A percentile compares a stretch with the other conserved stretches of the same genome.
phyloP scores from a whole-genome alignment of 2,113 vertebrate genomes.

The Gnathonemus echidnorhynchus region DNA sequence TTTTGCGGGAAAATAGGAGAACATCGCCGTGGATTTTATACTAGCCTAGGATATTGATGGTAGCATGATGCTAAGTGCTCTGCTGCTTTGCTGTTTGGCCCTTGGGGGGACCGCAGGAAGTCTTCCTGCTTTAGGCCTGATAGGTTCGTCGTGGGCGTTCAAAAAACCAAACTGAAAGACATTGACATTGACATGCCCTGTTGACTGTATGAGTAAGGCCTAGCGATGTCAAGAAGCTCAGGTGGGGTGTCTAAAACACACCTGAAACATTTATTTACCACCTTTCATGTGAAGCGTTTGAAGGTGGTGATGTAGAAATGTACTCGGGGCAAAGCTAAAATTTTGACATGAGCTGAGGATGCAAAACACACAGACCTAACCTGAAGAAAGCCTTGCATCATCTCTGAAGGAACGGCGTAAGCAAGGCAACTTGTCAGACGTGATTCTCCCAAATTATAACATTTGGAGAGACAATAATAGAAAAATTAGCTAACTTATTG shows the following conservation, averaged over 20 bases:
- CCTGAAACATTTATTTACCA: conserved; percentile 25
- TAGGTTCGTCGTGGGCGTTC: conserved; percentile 34
- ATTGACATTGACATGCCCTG: neutral
- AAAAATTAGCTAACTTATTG: neutral
- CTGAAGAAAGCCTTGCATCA: neutral
- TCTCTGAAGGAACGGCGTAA: neutral
- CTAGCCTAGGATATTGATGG: conserved; percentile 49
- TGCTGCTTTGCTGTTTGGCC: conserved; percentile 37
- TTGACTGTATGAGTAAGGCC: neutral
- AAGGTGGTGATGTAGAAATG: conserved; percentile 49
- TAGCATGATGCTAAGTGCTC: conserved; percentile 40
- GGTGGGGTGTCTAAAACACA: conserved; percentile 24
- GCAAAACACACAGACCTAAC: neutral
- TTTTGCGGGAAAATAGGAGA: conserved; percentile 36
- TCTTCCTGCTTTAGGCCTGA: conserved; percentile 40
- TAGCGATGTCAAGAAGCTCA: neutral
- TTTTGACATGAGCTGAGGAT: conserved; percentile 30
- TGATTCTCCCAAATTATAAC: neutral
- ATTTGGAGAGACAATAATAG: neutral
- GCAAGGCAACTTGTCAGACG: neutral
- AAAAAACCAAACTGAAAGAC: neutral
- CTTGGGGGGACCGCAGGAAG: conserved; percentile 43
- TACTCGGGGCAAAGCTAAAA: conserved; percentile 32
- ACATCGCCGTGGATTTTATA: conserved; percentile 46
- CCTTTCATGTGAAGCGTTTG: conserved; percentile 46